phyloP scores from a whole-genome alignment of 2,888 invertebrate species.

The Hypsopygia costalis region DNA sequence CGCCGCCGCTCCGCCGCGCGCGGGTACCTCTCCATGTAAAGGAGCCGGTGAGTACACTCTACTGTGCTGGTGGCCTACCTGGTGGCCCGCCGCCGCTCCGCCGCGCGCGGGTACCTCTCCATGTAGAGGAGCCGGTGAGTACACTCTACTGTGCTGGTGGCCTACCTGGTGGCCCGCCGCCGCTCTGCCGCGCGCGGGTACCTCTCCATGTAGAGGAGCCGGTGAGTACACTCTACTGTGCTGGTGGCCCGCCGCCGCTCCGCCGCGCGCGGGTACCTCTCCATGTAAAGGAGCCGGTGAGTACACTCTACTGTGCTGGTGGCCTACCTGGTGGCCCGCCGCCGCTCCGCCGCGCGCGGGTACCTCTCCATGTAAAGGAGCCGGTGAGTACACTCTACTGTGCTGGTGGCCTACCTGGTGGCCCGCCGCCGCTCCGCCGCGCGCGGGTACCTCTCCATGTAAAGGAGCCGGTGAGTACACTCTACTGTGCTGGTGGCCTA shows the following conservation, averaged over 20 bases:
- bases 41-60: slow-evolving; percentile 4
- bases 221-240: slow-evolving; percentile 2
- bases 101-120: slow-evolving; percentile 92
- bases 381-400: slow-evolving; percentile 3
- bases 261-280: too few species aligned
- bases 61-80: slow-evolving; percentile 95
- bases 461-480: slow-evolving; percentile 5
- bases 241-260: too few species aligned
- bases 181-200: slow-evolving; percentile 92
- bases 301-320: too few species aligned
- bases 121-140: slow-evolving; percentile 78
- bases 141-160: slow-evolving; percentile 85
- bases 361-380: slow-evolving; percentile 70
- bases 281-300: too few species aligned
- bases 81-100: slow-evolving; percentile 92
- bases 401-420: not conserved
- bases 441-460: slow-evolving; percentile 68
- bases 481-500: not conserved
- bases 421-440: slow-evolving; percentile 6
- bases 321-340: too few species aligned
- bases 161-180: slow-evolving; percentile 95
- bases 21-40: slow-evolving; percentile 93
- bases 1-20: slow-evolving; percentile 90
- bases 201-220: slow-evolving; percentile 86
- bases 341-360: slow-evolving; percentile 5